Base-by-base conservation (phyloP, 2,113 vertebrate genomes). In the Nematolebias whitei region DNA sequence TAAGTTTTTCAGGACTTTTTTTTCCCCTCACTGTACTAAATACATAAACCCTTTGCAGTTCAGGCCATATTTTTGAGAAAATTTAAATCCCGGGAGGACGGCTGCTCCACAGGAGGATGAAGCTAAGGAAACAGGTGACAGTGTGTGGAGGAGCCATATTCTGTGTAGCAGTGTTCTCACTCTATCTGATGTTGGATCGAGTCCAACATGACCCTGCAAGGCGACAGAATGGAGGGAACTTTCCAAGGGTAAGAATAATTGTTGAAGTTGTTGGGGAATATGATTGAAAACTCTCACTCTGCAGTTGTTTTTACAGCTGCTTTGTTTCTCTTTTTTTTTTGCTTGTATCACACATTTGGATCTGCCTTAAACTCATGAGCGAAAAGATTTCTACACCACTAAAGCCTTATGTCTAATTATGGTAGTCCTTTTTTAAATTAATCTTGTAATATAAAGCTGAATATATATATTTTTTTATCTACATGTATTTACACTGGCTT, bases 111-210 rank as follows among this genome's bases (percentile, higher is more conserved):
- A 67, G 51, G 74, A 92, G 79, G 49, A 99, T 99, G 97, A 98
- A 98, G 93, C 93, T 98, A 87, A 98, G 97, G 87, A 99, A 98
- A 92, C 96, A 98, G 91, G 96, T 99, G 92, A 98, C 97, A 0
- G 95, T 99, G 63, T 99, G 96, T 4, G 97, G 98, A 26, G 98
- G 96, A 56, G 96, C 96, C 74, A 95, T 98, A 88, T 99, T 99
- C 92, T 99, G 98, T 54, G 96, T 99, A 89, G 98, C 97, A 0
- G 97, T 99, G 57, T 99, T 99, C 90, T 98, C 98, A 0, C 96
- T 99, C 48, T 99, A 99, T 92, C 84, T 99, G 80, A 99, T 99
- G 98, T 89, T 99, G 92, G 98, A 99, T 87, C 92, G 96, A 45
- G 97, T 99, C 85, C 98, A 99, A 78, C 96, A 96, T 10, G 98